Base-by-base conservation (phyloP, 1,140 invertebrate species). In the Contarinia nasturtii region DNA sequence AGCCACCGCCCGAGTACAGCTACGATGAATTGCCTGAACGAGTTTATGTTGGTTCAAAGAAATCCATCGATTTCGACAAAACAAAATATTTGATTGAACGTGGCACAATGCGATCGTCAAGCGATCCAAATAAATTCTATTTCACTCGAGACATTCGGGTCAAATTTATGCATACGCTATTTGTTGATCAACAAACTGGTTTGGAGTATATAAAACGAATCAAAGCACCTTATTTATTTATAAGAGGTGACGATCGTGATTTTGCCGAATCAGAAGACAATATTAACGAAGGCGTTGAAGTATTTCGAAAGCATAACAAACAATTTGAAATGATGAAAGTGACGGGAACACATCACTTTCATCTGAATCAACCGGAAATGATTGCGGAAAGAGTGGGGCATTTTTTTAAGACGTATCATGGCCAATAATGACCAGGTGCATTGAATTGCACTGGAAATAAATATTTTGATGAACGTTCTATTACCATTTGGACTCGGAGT, bases 261-360 rank as follows among this genome's bases (percentile, higher is more conserved):
- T 74, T 70, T 54, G 73, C 72, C 46, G 71, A 73, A 47, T 55
- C 66, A 10, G 63, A 68, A 50, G 65, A 71, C 53, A 53, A 67
- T 49, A 71, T 68, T 52, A 64, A 72, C 22, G 67, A 72, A 48
- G 66, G 74, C 37, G 36, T 76, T 2, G 65, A 72, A 33, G 54
- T 74, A 8, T 56, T 82, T 20, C 67, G 61, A 46, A 59, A 62
- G 46, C 58, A 59, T 45, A 77, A 73, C 55, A 59, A 63, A 1
- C 64, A 73, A 27, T 82, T 79, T 56, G 66, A 74, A 53, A 72
- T 68, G 48, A 64, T 75, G 43, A 67, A 73, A 51, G 59, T 85
- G 1, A 67, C 74, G n/a, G 80, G 80, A 12, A 76, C 71, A 7
- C 83, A 87, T 65, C 81, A 85, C 60, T 65, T 80, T 10, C 82